phyloP scores from a whole-genome alignment of 2,888 invertebrate genomes.

The Taenaris catops region DNA sequence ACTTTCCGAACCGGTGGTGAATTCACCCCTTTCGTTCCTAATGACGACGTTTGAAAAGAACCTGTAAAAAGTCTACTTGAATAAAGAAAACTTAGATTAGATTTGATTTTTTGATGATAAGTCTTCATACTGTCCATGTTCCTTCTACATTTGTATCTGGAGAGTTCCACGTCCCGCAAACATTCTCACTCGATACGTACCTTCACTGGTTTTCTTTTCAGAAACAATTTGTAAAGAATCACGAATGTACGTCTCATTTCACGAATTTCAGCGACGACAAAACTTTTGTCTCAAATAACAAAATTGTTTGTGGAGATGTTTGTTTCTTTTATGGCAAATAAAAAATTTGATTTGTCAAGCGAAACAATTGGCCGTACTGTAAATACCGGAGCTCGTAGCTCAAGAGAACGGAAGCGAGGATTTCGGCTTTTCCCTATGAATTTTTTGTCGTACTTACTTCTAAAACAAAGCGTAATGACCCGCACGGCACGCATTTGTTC shows the following conservation, averaged over 20 bases:
- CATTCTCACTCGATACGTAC: no score
- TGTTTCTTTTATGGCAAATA: conserved; percentile 28
- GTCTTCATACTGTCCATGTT: no score
- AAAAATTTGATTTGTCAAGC: conserved; percentile 41
- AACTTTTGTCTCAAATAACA: conserved; percentile 8
- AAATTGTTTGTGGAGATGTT: conserved; percentile 8
- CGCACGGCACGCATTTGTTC: conserved; percentile 77
- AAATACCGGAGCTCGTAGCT: conserved; percentile 21
- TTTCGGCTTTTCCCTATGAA: conserved; percentile 58
- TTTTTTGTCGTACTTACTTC: conserved; percentile 72
- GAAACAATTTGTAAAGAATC: background rate
- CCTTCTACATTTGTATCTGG: no score
- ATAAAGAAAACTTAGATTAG: no score
- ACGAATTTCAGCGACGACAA: background rate
- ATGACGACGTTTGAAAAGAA: no score
- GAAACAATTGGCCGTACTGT: conserved; percentile 54
- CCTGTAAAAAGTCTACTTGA: no score
- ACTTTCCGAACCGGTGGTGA: no score
- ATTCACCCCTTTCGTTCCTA: no score
- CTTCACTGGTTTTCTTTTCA: background rate
- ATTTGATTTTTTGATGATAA: no score
- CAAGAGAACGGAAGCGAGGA: conserved; percentile 62
- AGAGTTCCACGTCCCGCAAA: no score
- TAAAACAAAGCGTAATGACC: conserved; percentile 79
- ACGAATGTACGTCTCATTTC: conserved; percentile 12